Evolutionary conservation across 2,888 invertebrate species (phyloP).

Genomic region (Brachyptera putata): DNA sequence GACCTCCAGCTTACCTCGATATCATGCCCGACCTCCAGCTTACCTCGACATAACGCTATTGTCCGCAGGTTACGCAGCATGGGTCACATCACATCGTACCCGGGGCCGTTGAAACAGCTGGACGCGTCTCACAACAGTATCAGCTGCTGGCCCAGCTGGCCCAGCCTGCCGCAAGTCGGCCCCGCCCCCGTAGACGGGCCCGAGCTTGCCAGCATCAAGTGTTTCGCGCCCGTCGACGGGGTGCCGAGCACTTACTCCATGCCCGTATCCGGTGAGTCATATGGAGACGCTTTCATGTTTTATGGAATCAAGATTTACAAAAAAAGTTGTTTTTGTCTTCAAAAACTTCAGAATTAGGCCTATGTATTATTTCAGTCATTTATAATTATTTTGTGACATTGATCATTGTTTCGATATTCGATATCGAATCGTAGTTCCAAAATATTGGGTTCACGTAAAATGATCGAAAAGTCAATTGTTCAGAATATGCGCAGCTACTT

Average conservation of each 20-base stretch:
- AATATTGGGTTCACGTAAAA: too few species aligned
- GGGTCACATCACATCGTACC: slow-evolving; percentile 87
- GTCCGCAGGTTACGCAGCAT: slow-evolving; percentile 47
- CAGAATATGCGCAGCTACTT: too few species aligned
- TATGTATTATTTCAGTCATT: too few species aligned
- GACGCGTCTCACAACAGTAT: slow-evolving; percentile 92
- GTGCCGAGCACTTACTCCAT: not conserved
- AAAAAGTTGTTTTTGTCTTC: too few species aligned
- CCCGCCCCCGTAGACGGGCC: slow-evolving; percentile 45
- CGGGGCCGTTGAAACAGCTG: slow-evolving; percentile 81
- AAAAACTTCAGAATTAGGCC: too few species aligned
- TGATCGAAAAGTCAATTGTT: too few species aligned
- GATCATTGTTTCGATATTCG: too few species aligned
- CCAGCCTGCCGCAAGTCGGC: slow-evolving; percentile 62
- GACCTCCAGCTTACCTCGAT: too few species aligned
- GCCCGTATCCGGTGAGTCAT: slow-evolving; percentile 1
- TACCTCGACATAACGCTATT: not conserved
- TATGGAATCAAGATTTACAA: too few species aligned
- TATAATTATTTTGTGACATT: too few species aligned
- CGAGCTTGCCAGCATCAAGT: slow-evolving; percentile 65
- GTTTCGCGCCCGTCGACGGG: slow-evolving; percentile 56
- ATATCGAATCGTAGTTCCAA: too few species aligned
- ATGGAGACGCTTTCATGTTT: too few species aligned
- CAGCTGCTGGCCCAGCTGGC: slow-evolving; percentile 83
- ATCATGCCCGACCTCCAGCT: not conserved